Percentiles rank a stretch among this genome's conserved stretches.
Conservation (phyloP, 35 echinoderm and acorn worm species). For the Ophioderma brevispina region DNA sequence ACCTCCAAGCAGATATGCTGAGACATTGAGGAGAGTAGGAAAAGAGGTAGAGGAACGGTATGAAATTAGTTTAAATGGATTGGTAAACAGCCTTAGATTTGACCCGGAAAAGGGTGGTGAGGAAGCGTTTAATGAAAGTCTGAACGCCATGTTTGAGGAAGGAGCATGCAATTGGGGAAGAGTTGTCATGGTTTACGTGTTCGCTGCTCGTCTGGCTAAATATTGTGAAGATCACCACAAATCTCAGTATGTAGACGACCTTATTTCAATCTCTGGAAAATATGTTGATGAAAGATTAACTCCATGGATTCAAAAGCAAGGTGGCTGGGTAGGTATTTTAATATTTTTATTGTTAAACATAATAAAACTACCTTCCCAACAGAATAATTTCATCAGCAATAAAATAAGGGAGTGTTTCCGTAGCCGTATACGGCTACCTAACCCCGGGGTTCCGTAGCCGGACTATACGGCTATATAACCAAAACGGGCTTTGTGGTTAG, state of each 20-base stretch:
- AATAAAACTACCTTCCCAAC: no score
- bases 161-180: conserved; percentile 94
- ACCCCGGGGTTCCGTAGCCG: no score
- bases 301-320: conserved; percentile 88
- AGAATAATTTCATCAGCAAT: no score
- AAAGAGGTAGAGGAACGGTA: conserved; percentile 95
- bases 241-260: conserved; percentile 61
- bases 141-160: conserved; percentile 98
- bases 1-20: conserved; percentile 54
- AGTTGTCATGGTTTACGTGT: conserved; percentile 97
- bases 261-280: conserved; percentile 73
- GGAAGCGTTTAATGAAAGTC: conserved; percentile 75
- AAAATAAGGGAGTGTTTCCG: no score
- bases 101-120: conserved; percentile 64
- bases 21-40: conserved; percentile 91
- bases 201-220: conserved; percentile 93
- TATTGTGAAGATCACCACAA: conserved; percentile 82
- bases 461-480: no score
- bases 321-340: conserved; percentile 99
- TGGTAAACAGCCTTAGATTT: conserved; percentile 86
- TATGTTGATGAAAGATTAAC: conserved; percentile 78
- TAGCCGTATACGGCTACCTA: no score
- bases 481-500: no score
- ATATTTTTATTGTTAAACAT: no score
- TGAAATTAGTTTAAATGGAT: conserved; percentile 83